Base-by-base conservation (phyloP, 2,113 vertebrate species). In the human region DNA sequence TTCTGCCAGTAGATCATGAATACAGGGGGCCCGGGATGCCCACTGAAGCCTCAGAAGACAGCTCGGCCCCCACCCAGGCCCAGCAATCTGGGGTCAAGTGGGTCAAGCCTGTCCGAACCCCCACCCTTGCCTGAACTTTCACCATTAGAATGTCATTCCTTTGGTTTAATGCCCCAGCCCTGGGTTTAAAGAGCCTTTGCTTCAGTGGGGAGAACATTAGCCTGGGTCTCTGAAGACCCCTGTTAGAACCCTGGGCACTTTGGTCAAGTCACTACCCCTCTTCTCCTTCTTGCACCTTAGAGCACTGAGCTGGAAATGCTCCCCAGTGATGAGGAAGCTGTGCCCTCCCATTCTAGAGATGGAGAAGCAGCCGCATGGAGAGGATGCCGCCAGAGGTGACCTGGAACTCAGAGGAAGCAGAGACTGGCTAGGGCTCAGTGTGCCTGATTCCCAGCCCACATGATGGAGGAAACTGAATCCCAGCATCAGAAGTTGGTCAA, bases 1-100 rank as follows among this genome's bases (percentile, higher is more conserved):
- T 85, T 78, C 86, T 76, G 50, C 81, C 81, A 48, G 79, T 45
- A 89, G 82, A 90, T 96, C 61, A 45, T 80, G 64, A 83, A 89
- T 76, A 75, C 0, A 1, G 70, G 72, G 93, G 73, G 23, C 57
- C 83, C 43, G 1, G 40, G 76, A 14, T 17, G 5, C 81, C n/a
- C 3, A 0, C 3, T 8, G 68, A 8, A 6, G 13, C 68, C 38
- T 25, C 52, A 66, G 59, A 38, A 72, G 76, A 55, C 1, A n/a
- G 14, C 50, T 73, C n/a, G 16, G 48, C 25, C 25, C 38, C 5
- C 0, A 30, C 25, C 52, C 13, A 78, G 87, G n/a, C 35, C 73
- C 72, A 85, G 70, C 14, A 93, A 30, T 32, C 73, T 68, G 75
- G 75, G 22, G 25, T 83, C 57, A 45, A 25, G 78, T 23, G 48